A percentile compares a stretch with the other conserved stretches of the same genome.
These are phyloP conservation scores for Catocala sponsa DNA, from an alignment of 2,888 invertebrate genomes.

Conservation along the genomic window DNA sequence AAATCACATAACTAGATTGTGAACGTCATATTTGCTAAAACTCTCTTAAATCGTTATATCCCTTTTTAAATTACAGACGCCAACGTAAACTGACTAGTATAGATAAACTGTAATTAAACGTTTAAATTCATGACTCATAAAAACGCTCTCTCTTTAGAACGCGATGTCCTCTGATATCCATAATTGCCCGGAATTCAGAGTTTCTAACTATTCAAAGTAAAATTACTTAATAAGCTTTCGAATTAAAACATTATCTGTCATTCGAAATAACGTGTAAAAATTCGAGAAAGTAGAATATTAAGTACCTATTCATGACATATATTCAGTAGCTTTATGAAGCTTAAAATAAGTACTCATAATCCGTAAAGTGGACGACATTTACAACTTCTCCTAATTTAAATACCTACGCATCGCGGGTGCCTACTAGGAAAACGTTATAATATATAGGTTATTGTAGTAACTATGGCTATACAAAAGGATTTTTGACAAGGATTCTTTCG, in stretches of 20 bases:
- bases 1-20: neutral
- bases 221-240: slow-evolving; percentile 48
- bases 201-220: slow-evolving; percentile 16
- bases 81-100: neutral
- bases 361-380: slow-evolving; percentile 9
- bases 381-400: slow-evolving; percentile 6
- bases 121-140: slow-evolving; percentile 38
- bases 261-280: neutral
- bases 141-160: slow-evolving; percentile 38
- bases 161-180: slow-evolving; percentile 32
- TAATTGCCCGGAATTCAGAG: slow-evolving; percentile 33
- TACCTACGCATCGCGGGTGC: neutral
- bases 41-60: neutral
- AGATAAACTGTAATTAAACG: slow-evolving; percentile 1
- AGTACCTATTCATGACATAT: slow-evolving; percentile 4
- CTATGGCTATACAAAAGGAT: slow-evolving; percentile 6
- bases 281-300: slow-evolving; percentile 18
- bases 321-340: neutral
- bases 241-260: slow-evolving; percentile 36
- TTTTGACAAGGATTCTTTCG: neutral
- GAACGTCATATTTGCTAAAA: neutral
- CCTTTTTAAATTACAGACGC: neutral
- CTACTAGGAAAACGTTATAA: neutral
- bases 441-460: neutral
- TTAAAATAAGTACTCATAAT: slow-evolving; percentile 3